Evolutionary conservation across 2,888 invertebrate genomes (phyloP).

Genomic region (Ditylenchus weischeri): DNA sequence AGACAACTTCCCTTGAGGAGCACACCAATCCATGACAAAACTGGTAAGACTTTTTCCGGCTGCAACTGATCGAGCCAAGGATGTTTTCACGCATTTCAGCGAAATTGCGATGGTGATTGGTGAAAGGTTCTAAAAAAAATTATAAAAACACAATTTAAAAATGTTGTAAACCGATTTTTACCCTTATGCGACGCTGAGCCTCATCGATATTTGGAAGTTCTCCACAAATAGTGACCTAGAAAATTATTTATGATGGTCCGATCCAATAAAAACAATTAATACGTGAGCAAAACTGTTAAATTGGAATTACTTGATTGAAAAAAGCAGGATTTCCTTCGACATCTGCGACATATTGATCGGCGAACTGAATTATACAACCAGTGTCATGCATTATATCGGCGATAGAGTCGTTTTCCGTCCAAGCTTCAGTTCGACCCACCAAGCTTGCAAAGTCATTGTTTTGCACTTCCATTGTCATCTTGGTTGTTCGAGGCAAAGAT

Average conservation of each 20-base stretch:
- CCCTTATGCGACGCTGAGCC: slow-evolving; percentile 26
- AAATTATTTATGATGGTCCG: background rate
- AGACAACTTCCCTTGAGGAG: slow-evolving; percentile 5
- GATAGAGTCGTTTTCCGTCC: slow-evolving; percentile 25
- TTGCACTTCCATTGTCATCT: slow-evolving; percentile 26
- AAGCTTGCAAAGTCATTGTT: slow-evolving; percentile 24
- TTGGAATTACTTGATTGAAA: slow-evolving; percentile 19
- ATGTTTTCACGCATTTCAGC: slow-evolving; percentile 16
- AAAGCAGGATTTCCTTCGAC: slow-evolving; percentile 9
- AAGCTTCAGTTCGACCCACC: slow-evolving; percentile 24
- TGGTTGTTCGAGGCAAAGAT: slow-evolving; percentile 20
- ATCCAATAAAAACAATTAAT: background rate
- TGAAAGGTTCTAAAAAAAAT: slow-evolving; percentile 15
- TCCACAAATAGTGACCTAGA: slow-evolving; percentile 24
- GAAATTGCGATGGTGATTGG: slow-evolving; percentile 27
- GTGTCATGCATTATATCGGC: slow-evolving; percentile 28
- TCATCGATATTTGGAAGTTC: slow-evolving; percentile 21
- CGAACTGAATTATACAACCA: slow-evolving; percentile 26
- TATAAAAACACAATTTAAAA: slow-evolving; percentile 7
- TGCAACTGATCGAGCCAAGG: slow-evolving; percentile 1
- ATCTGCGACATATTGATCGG: slow-evolving; percentile 18
- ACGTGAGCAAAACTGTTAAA: background rate
- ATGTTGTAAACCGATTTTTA: background rate
- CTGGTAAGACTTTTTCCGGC: slow-evolving; percentile 1
- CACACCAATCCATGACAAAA: slow-evolving; percentile 12